Percentiles rank a stretch among this genome's conserved stretches.
Conservation (phyloP, 2,888 invertebrate species). For the Spilarctia lutea region DNA sequence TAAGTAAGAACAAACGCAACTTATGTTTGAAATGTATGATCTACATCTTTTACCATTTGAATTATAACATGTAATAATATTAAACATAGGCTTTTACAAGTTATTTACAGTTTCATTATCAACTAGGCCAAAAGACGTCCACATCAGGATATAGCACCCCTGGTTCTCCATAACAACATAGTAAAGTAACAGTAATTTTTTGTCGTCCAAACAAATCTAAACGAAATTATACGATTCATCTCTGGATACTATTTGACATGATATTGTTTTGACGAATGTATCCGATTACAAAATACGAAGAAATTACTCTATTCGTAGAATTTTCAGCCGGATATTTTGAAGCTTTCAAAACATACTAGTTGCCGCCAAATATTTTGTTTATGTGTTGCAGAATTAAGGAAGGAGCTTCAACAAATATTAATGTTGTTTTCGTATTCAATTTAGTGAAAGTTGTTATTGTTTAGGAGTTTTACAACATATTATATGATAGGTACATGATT, state of each 20-base stretch:
- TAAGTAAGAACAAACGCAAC: not conserved
- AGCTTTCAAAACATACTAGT: constrained; percentile 1
- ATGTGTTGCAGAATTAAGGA: not conserved
- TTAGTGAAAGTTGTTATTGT: not conserved
- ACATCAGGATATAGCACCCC: not conserved
- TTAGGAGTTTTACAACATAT: not conserved
- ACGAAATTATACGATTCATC: not conserved
- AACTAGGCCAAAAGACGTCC: not conserved
- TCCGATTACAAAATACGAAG: constrained; percentile 27
- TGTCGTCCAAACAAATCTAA: not conserved
- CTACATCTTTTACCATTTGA: not conserved
- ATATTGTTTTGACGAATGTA: constrained; percentile 39
- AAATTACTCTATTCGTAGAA: constrained; percentile 30
- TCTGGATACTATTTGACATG: constrained; percentile 27
- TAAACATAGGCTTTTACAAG: not conserved
- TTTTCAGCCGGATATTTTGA: constrained; percentile 5
- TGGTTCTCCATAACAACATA: not conserved
- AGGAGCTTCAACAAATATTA: not conserved
- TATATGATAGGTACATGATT: not conserved
- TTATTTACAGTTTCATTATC: not conserved
- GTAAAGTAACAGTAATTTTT: not conserved
- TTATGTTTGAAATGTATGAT: not conserved
- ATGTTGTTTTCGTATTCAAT: not conserved
- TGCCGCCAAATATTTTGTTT: not conserved
- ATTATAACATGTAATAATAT: not conserved